Evolutionary conservation across 2,113 vertebrate species (phyloP).

Genomic region (Bothrops jararaca): DNA sequence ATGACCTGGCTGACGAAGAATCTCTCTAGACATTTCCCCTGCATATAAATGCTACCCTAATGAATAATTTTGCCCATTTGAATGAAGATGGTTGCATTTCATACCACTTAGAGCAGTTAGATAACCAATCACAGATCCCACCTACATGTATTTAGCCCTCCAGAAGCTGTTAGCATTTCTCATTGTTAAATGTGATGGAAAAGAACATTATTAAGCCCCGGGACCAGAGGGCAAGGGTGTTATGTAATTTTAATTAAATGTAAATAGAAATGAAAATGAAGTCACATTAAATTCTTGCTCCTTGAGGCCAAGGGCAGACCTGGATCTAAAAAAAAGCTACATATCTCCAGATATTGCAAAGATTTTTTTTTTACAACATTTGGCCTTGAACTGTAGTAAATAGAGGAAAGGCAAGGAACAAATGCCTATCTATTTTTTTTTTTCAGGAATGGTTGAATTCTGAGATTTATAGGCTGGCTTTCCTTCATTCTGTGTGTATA

Average conservation of each 20-base stretch:
- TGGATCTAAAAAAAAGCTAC: not conserved
- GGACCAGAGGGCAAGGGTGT: not conserved
- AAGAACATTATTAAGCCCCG: not conserved
- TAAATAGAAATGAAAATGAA: not conserved
- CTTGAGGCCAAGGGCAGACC: not conserved
- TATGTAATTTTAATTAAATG: not conserved
- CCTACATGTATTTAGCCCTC: not conserved
- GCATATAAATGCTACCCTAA: no score
- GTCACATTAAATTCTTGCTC: not conserved
- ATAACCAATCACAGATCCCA: no score
- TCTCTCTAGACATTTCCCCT: no score
- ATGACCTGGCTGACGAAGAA: no score
- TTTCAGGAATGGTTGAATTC: not conserved
- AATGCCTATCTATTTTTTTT: not conserved
- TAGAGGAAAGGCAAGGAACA: not conserved
- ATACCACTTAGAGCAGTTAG: no score
- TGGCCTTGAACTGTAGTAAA: not conserved
- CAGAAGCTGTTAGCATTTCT: not conserved
- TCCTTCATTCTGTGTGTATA: conserved; percentile 1
- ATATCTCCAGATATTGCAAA: not conserved
- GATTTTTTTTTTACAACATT: not conserved
- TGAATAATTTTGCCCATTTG: no score
- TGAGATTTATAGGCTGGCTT: not conserved
- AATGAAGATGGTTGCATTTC: no score
- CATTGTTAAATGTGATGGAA: not conserved